Conservation (phyloP, 2,888 invertebrate genomes). For the Osedax frankpressi region DNA sequence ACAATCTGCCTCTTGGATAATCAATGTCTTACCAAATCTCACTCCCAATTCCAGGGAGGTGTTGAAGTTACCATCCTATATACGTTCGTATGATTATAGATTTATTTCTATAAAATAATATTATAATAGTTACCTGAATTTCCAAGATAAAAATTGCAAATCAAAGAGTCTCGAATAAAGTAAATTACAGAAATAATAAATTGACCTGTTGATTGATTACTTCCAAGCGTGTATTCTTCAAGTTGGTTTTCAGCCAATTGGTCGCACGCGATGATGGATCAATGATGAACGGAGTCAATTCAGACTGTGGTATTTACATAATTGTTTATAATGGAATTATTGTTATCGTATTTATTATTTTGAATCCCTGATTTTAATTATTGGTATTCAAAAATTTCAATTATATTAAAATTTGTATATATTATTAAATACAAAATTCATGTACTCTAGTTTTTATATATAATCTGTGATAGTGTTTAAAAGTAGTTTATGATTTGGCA, state of each 20-base stretch:
- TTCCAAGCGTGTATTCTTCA: conserved; percentile 60
- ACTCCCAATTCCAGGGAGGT: conserved; percentile 49
- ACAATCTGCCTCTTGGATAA: conserved; percentile 63
- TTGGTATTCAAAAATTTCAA: no score
- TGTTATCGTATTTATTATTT: no score
- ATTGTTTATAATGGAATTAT: not conserved
- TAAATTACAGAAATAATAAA: no score
- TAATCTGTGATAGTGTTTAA: not conserved
- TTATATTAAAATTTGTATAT: no score
- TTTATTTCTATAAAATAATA: no score
- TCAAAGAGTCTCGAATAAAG: no score
- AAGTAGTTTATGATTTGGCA: not conserved
- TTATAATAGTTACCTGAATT: no score
- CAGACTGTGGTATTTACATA: not conserved
- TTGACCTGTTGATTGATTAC: conserved; percentile 63
- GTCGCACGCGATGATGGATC: conserved; percentile 77
- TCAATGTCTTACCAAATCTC: conserved; percentile 74
- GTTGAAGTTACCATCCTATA: conserved; percentile 46
- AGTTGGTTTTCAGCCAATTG: conserved; percentile 64
- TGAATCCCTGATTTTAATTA: no score
- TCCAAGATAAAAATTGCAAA: no score
- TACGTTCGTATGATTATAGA: conserved; percentile 12
- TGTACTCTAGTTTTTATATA: no score
- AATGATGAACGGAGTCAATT: conserved; percentile 58
- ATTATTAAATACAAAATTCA: no score